Evolutionary conservation across 2,888 invertebrate species (phyloP), one percentile per base, ranked within the genome.

Genomic region (Drosophila rubida): DNA sequence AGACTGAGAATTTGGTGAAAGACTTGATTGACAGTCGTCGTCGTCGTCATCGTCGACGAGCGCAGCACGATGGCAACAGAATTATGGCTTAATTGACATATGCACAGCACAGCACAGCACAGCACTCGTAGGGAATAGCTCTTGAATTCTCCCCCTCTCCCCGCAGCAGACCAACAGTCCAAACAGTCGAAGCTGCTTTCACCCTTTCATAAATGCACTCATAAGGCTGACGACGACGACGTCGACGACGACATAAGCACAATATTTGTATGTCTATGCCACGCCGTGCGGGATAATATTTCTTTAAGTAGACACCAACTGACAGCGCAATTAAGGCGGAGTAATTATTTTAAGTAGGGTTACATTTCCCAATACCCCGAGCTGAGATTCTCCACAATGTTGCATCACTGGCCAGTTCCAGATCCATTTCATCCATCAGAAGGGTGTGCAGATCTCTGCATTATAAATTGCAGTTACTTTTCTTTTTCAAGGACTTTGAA

Each of bases 11-110:
- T 54, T 54, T 68, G 55, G 55, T 78, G 74, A 71, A 77, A 78
- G 74, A 78, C 70, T 68, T 87, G 89, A 87, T 87, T 87, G 86
- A 89, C 86, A 89, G 85, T 83, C 69, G 61, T 50, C 69, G 44
- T n/a, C n/a, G n/a, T n/a, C n/a, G n/a, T n/a, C n/a, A n/a, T n/a
- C 42, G 37, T 57, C 49, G 69, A 54, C 32, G 51, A 53, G 64
- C 85, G 65, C 82, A 82, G 87, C 82, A 81, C 73, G 87, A 64
- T 59, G 69, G 76, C 85, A 78, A 74, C 74, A 67, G 87, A 83
- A 83, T 87, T 87, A 88, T 84, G 75, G 74, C 87, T 87, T 89
- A 87, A 87, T 89, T 87, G 87, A 89, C 87, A 89, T 81, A 74
- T 75, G 84, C 75, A 65, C 77, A 85, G 76, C 66, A 76, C 66